Base-by-base conservation (phyloP, 1,140 invertebrate species). In the Drosophila ironensis region DNA sequence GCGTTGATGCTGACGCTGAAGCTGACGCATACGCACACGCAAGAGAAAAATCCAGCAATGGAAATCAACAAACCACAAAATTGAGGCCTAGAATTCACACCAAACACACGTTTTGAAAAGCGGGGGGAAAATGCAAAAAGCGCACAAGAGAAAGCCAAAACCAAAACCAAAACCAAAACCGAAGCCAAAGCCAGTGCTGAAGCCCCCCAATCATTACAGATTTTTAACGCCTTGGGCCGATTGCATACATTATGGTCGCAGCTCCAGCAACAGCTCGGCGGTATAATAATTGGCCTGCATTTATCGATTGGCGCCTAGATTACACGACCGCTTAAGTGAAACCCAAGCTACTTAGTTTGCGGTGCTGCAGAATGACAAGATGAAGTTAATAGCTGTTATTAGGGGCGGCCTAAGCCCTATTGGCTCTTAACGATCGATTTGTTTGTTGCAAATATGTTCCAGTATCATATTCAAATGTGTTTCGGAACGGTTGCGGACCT, bases 41-140 rank as follows among this genome's bases (percentile, higher is more conserved):
- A 53, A 45, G 17, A 57, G 27, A 25, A 67, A 75, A 42, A 66
- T 30, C 42, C 41, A 63, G 33, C 24, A 50, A 51, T 59, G 42
- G 46, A 51, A 71, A 57, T 57, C 42, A 75, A 66, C 42, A 60
- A 71, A 56, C 42, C 28, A 24, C 35, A 33, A 45, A 72, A 67
- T 47, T 61, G 44, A 37, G 54, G 61, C 70, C 64, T 69, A 72
- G 70, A 72, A 74, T 73, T 73, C 33, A 67, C 33, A n/a, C 22
- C 30, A 14, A n/a, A 37, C 12, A 8, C 20, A 4, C 19, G n/a
- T 8, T 16, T n/a, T 28, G 4, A 30, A 11, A 11, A 37, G 33
- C 12, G 33, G 41, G 8, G 46, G 46, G 8, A 24, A 20, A 37
- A 48, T 48, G 46, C 46, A 22, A 51, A 57, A 57, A 28, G 2